These are phyloP conservation scores for Magallana ariakensis DNA, from an alignment of 1,140 invertebrate species.

Conservation along the genomic window DNA sequence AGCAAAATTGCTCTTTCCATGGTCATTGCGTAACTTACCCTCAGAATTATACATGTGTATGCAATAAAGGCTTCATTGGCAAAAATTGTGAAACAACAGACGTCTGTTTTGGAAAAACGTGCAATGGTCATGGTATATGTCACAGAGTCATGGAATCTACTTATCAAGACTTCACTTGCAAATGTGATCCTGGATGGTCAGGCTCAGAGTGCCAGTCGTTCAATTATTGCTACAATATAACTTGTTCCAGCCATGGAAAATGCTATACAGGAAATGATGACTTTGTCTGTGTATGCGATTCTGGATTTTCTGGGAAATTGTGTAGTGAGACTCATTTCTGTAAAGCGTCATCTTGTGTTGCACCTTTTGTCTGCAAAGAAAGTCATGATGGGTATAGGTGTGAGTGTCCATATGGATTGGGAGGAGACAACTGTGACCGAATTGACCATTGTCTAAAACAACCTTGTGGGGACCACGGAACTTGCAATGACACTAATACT, in stretches of 20 bases:
- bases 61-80: neutral
- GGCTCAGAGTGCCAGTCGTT: neutral
- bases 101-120: neutral
- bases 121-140: neutral
- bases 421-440: neutral
- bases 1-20: neutral
- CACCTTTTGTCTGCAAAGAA: neutral
- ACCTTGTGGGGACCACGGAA: conserved; percentile 36
- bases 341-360: conserved; percentile 9
- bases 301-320: neutral
- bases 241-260: conserved; percentile 18
- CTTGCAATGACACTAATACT: conserved; percentile 31
- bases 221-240: neutral
- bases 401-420: conserved; percentile 29
- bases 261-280: conserved; percentile 7
- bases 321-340: neutral
- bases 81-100: conserved; percentile 30
- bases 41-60: neutral
- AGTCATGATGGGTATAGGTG: neutral
- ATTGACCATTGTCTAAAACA: conserved; percentile 20
- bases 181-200: conserved; percentile 34
- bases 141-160: neutral
- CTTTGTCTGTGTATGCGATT: conserved; percentile 2
- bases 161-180: conserved; percentile 29
- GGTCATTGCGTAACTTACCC: neutral